Percentiles rank a stretch among this genome's conserved stretches.
Evolutionary conservation across 2,888 invertebrate species (phyloP).

Genomic region (Ophioninae sp.): DNA sequence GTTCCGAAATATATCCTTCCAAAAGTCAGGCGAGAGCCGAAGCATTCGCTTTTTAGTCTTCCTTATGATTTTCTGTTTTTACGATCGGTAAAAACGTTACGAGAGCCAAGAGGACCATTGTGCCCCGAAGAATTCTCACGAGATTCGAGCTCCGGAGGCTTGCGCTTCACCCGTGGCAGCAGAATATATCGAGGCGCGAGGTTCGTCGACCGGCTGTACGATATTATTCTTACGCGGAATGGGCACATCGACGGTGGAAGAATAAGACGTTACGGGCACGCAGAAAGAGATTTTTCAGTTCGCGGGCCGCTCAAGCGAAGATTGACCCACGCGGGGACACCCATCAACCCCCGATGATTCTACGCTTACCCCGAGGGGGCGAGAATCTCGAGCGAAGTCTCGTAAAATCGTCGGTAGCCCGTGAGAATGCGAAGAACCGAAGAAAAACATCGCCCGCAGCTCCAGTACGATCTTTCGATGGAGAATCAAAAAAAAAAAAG

Average conservation of each 20-base stretch:
- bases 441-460: slow-evolving; percentile 34
- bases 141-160: slow-evolving; percentile 9
- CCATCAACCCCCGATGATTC: slow-evolving; percentile 21
- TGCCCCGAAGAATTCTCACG: slow-evolving; percentile 54
- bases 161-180: not conserved
- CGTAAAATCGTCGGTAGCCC: slow-evolving; percentile 51
- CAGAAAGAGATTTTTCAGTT: slow-evolving; percentile 34
- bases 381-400: slow-evolving; percentile 27
- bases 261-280: slow-evolving; percentile 25
- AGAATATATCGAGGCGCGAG: slow-evolving; percentile 12
- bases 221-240: slow-evolving; percentile 17
- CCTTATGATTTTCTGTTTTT: slow-evolving; percentile 54
- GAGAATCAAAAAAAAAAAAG: slow-evolving; percentile 1
- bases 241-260: slow-evolving; percentile 10
- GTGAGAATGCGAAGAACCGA: slow-evolving; percentile 45
- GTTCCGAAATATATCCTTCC: slow-evolving; percentile 1
- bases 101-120: slow-evolving; percentile 44
- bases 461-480: slow-evolving; percentile 27
- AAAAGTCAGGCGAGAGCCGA: slow-evolving; percentile 25
- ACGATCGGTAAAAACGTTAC: slow-evolving; percentile 62
- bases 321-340: not conserved
- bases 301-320: slow-evolving; percentile 28
- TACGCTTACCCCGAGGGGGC: slow-evolving; percentile 20
- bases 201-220: slow-evolving; percentile 56
- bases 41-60: slow-evolving; percentile 47